Evolutionary conservation across 2,888 invertebrate genomes (phyloP).

Genomic region (Teleiodes luculella): DNA sequence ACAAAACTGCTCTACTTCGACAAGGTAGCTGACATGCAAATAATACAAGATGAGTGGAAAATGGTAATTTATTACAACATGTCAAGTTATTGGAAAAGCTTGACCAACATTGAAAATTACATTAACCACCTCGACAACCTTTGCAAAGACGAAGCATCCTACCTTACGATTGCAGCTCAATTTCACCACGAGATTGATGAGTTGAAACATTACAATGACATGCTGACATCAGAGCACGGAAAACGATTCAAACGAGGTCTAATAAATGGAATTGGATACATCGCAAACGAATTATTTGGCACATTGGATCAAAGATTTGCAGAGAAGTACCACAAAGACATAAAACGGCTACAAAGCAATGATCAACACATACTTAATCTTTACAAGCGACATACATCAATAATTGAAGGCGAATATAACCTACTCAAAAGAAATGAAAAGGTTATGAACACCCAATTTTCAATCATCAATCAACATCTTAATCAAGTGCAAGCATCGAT

Average conservation of each 20-base stretch:
- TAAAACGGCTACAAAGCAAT: background rate
- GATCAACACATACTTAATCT: background rate
- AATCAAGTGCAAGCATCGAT: too few relatives aligned
- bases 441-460: background rate
- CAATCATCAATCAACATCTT: background rate
- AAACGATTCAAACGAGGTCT: background rate
- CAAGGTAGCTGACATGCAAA: background rate
- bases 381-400: background rate
- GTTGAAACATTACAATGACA: background rate
- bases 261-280: conserved; percentile 1
- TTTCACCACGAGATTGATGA: background rate
- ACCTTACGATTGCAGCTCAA: background rate
- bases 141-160: background rate
- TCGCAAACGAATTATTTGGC: background rate
- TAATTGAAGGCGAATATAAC: conserved; percentile 2
- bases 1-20: background rate
- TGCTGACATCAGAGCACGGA: background rate
- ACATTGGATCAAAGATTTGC: background rate
- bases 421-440: background rate
- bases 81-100: background rate
- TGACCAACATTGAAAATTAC: background rate
- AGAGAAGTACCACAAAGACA: background rate
- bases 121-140: background rate
- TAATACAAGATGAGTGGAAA: conserved; percentile 4
- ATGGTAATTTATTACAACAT: conserved; percentile 1